Conservation (phyloP, 1,140 invertebrate genomes). For the Sarcophaga bullata region DNA sequence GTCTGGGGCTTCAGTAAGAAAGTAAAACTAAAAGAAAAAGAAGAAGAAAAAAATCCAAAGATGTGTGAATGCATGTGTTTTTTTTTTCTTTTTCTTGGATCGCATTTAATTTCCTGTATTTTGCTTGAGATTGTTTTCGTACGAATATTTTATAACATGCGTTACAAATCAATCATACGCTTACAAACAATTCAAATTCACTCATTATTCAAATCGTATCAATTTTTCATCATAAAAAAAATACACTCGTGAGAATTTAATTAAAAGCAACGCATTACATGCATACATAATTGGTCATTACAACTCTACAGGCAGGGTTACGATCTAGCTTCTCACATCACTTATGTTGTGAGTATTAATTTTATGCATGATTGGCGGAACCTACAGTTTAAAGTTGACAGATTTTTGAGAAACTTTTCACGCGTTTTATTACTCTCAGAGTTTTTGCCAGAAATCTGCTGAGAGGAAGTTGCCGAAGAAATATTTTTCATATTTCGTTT, state of each 20-base stretch:
- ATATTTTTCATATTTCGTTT: too few species aligned
- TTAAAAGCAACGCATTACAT: background rate
- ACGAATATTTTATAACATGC: constrained; percentile 33
- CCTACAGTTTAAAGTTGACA: too few species aligned
- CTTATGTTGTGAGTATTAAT: too few species aligned
- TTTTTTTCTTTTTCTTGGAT: constrained; percentile 3
- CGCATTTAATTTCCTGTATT: constrained; percentile 39
- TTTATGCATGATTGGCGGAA: too few species aligned
- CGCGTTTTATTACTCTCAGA: too few species aligned
- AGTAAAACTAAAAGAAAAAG: background rate
- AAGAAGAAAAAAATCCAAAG: background rate
- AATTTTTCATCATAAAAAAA: background rate
- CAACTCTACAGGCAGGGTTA: too few species aligned
- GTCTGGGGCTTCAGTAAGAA: background rate
- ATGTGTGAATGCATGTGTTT: constrained; percentile 29
- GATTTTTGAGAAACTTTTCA: too few species aligned
- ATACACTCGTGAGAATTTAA: background rate
- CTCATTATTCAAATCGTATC: constrained; percentile 36
- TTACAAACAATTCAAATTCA: constrained; percentile 37
- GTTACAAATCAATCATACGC: constrained; percentile 40
- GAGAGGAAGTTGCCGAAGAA: too few species aligned
- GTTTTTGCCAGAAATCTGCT: too few species aligned
- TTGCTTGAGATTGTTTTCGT: background rate
- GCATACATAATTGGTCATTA: too few species aligned
- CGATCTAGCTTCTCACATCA: too few species aligned